phyloP scores from a whole-genome alignment of 2,888 invertebrate species.

The Megaustenia siamemsis region DNA sequence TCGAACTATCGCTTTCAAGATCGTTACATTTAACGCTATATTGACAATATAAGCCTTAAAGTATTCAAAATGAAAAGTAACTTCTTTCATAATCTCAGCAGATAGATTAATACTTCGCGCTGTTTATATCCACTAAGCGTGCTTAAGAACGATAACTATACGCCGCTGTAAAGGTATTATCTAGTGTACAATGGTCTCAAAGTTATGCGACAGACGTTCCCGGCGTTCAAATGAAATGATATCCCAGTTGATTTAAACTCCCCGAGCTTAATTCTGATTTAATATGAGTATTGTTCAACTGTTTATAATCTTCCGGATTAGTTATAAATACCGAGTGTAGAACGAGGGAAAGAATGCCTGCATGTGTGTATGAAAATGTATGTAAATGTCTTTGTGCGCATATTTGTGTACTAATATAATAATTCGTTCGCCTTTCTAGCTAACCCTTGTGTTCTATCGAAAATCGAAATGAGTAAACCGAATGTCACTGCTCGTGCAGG shows the following conservation, averaged over 20 bases:
- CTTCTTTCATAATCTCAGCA: no score
- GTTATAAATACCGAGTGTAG: not conserved
- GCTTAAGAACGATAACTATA: not conserved
- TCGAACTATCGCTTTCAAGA: not conserved
- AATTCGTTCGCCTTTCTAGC: no score
- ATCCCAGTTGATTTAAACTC: not conserved
- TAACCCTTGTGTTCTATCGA: not conserved
- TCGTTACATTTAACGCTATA: not conserved
- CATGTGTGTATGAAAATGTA: no score
- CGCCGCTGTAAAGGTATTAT: not conserved
- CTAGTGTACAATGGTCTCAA: not conserved
- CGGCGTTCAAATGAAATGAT: not conserved
- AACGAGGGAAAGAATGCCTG: no score
- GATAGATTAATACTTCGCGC: no score
- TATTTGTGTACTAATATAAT: no score
- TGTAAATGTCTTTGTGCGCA: no score
- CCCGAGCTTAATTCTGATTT: not conserved
- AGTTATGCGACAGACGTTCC: not conserved
- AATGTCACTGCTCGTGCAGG: not conserved
- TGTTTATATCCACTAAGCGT: no score
- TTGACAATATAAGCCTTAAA: not conserved
- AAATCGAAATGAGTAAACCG: not conserved
- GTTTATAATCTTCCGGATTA: not conserved
- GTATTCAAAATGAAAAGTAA: not conserved
- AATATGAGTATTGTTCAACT: not conserved